Percentiles rank a stretch among this genome's conserved stretches.
Evolutionary conservation across 1,140 invertebrate species (phyloP).

Genomic region (Drosophila sechellia): DNA sequence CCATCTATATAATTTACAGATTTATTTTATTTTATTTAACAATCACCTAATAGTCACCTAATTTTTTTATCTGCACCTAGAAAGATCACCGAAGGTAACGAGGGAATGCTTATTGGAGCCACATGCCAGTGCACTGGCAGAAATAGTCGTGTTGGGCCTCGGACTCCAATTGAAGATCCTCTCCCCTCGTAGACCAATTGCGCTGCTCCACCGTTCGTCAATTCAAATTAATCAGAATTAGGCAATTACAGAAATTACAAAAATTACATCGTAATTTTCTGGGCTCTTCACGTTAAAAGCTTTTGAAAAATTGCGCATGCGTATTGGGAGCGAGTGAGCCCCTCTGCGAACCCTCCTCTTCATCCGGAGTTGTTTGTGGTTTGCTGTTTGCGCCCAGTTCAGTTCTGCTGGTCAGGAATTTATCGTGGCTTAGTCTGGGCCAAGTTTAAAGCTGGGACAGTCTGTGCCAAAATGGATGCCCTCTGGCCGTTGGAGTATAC

Average conservation of each 20-base stretch:
- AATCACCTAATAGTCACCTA: neutral
- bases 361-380: conserved; percentile 11
- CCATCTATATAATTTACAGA: too few species aligned
- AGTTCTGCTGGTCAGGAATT: conserved; percentile 42
- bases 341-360: neutral
- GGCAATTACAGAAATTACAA: conserved; percentile 84
- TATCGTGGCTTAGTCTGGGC: conserved; percentile 36
- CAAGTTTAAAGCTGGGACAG: conserved; percentile 23
- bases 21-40: neutral
- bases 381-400: neutral
- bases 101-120: conserved; percentile 34
- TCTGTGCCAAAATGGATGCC: conserved; percentile 26
- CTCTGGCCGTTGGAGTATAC: conserved; percentile 7
- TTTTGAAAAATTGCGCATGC: conserved; percentile 83
- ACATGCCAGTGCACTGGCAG: conserved; percentile 34
- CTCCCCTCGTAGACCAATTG: neutral
- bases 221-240: conserved; percentile 84
- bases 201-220: conserved; percentile 42
- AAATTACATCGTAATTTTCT: conserved; percentile 84
- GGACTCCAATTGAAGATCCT: conserved; percentile 39
- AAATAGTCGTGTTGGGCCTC: conserved; percentile 41
- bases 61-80: conserved; percentile 11
- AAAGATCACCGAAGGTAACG: conserved; percentile 15
- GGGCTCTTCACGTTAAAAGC: conserved; percentile 78
- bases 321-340: conserved; percentile 56